phyloP scores from a whole-genome alignment of 2,113 vertebrate species.

The Hydrolagus affinis region DNA sequence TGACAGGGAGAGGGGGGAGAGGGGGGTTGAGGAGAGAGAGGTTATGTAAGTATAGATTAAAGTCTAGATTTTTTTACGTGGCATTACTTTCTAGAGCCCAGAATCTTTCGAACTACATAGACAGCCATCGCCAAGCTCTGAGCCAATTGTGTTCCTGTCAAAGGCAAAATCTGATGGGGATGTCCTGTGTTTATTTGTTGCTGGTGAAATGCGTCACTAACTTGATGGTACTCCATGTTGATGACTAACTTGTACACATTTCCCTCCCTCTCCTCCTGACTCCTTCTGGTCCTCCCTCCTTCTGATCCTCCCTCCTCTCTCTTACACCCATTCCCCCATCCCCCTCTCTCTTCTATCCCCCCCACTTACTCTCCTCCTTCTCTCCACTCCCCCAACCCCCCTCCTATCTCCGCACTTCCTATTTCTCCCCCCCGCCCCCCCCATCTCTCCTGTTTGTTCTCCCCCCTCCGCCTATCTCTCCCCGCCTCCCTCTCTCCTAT shows the following conservation, averaged over 20 bases:
- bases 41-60: too few species aligned
- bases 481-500: constrained; percentile 49
- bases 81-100: too few species aligned
- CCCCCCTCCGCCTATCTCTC: constrained; percentile 43
- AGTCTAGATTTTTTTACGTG: too few species aligned
- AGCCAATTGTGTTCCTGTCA: neutral
- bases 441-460: too few species aligned
- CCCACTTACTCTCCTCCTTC: too few species aligned
- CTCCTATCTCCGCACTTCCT: constrained; percentile 36
- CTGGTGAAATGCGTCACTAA: constrained; percentile 5
- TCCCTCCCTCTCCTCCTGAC: constrained; percentile 34
- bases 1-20: too few species aligned
- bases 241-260: neutral
- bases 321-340: too few species aligned
- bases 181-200: neutral
- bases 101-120: too few species aligned
- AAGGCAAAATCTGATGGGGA: neutral
- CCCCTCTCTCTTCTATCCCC: constrained; percentile 49
- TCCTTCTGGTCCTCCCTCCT: constrained; percentile 44
- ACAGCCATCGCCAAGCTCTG: too few species aligned
- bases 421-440: constrained; percentile 25
- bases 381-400: neutral
- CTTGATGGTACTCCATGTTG: neutral
- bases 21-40: too few species aligned
- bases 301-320: too few species aligned